Base-by-base conservation (phyloP, 2,797 vertebrate species). In the Muscicapa striata region DNA sequence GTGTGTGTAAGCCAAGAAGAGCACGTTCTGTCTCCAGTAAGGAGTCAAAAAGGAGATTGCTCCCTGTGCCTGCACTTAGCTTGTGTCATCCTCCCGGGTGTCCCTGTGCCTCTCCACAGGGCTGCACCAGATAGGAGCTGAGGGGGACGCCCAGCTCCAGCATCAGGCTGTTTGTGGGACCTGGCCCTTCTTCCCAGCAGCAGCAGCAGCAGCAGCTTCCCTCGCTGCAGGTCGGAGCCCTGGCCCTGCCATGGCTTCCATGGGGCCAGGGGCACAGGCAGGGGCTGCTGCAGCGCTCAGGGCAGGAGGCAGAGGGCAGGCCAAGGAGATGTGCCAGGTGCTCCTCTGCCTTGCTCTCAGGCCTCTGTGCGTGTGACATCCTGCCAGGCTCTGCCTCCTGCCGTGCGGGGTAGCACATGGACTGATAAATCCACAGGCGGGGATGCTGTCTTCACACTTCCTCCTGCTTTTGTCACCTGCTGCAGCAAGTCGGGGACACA, bases 191-290 rank as follows among this genome's bases (percentile, higher is more conserved):
- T 3, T 29, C 21, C 36, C 54, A 9, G 38, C 38, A 40, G 34
- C 41, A 15, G 34, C 14, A 10, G 34, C 34, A 34, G 34, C 34
- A 34, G 41, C 51, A 11, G 41, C 51, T 51, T 34, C 45, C 17
- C 76, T 29, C 3, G 20, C n/a, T 19, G 41, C 69, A 30, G 59
- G 41, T 20, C 22, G 2, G 34, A 11, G 4, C 32, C 32, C 15
- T 30, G 10, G 4, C 38, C 26, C 66, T 67, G 64, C 36, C 26
- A 0, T 1, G 3, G 0, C 10, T 7, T 22, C 17, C 16, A 4
- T 17, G 1, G 22, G 11, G 23, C 18, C 10, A 7, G 15, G 19
- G 20, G 49, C 52, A 19, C 0, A 0, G 43, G 62, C 49, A 34
- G 70, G 7, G 46, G 32, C 32, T 0, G 1, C 29, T 9, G 32